A percentile compares a stretch with the other conserved stretches of the same genome.
These are phyloP conservation scores for Plectropomus leopardus DNA, from an alignment of 2,113 vertebrate genomes.

Conservation along the genomic window DNA sequence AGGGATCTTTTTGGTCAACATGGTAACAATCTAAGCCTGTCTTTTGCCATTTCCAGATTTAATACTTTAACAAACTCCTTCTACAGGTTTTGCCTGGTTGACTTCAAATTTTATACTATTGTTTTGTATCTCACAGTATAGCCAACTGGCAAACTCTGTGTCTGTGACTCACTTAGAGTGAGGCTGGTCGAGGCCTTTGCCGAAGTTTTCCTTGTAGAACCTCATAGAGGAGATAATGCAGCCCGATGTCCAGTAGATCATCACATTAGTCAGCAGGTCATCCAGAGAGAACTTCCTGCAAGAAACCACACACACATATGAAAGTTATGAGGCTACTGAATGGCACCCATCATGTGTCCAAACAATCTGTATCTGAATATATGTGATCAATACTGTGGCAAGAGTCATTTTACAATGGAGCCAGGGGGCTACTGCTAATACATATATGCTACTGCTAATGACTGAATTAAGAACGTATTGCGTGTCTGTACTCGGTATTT, in stretches of 20 bases:
- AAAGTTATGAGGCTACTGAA: neutral
- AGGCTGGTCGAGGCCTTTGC: slow-evolving; percentile 66
- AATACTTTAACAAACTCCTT: too few relatives aligned
- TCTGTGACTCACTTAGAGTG: slow-evolving; percentile 73
- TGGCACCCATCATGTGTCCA: neutral
- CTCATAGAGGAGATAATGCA: slow-evolving; percentile 91
- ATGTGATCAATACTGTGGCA: neutral
- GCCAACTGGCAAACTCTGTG: neutral
- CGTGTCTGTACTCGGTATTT: neutral
- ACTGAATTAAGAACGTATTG: neutral
- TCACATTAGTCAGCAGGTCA: slow-evolving; percentile 92
- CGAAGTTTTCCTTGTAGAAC: slow-evolving; percentile 91
- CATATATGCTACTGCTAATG: neutral
- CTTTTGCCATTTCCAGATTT: too few relatives aligned
- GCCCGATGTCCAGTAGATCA: slow-evolving; percentile 92
- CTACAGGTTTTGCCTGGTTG: too few relatives aligned
- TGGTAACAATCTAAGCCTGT: too few relatives aligned
- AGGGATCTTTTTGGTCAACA: too few relatives aligned
- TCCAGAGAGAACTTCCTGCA: slow-evolving; percentile 90
- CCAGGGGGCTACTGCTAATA: neutral
- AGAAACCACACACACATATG: neutral
- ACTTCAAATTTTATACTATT: too few relatives aligned
- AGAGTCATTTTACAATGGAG: neutral
- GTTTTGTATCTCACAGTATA: too few relatives aligned
- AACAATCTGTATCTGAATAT: neutral